phyloP scores from a whole-genome alignment of 2,888 invertebrate genomes.

The Machimus rusticus region DNA sequence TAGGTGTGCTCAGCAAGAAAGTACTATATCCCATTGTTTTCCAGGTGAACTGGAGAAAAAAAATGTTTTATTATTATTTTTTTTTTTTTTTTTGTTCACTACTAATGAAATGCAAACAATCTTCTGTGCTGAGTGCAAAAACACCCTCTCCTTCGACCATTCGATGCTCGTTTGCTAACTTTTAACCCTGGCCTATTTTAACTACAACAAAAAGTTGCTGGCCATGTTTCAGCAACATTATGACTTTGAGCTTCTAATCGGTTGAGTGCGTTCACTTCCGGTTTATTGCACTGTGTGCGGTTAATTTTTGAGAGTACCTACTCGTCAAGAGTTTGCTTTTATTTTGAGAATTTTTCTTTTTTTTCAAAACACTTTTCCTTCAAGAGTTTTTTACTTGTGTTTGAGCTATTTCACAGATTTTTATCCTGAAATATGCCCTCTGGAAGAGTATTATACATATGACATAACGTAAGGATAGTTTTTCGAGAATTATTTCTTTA shows the following conservation, averaged over 20 bases:
- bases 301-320: neutral
- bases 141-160: neutral
- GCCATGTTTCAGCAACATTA: neutral
- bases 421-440: too few relatives aligned
- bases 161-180: neutral
- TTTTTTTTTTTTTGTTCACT: neutral
- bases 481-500: too few relatives aligned
- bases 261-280: neutral
- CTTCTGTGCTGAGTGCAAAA: neutral
- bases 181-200: neutral
- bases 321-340: neutral
- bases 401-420: too few relatives aligned
- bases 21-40: neutral
- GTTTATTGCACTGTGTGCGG: neutral
- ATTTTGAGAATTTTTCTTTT: neutral
- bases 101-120: slow-evolving; percentile 28
- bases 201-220: neutral
- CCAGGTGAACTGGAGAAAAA: neutral
- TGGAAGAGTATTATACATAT: too few relatives aligned
- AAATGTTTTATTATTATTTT: neutral
- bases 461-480: too few relatives aligned
- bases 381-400: too few relatives aligned
- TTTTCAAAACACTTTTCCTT: neutral
- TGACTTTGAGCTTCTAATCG: neutral
- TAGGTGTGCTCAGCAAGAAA: neutral